A percentile compares a stretch with the other conserved stretches of the same genome.
These are phyloP conservation scores for Morelia viridis DNA, from an alignment of 2,797 vertebrate species.

Conservation along the genomic window DNA sequence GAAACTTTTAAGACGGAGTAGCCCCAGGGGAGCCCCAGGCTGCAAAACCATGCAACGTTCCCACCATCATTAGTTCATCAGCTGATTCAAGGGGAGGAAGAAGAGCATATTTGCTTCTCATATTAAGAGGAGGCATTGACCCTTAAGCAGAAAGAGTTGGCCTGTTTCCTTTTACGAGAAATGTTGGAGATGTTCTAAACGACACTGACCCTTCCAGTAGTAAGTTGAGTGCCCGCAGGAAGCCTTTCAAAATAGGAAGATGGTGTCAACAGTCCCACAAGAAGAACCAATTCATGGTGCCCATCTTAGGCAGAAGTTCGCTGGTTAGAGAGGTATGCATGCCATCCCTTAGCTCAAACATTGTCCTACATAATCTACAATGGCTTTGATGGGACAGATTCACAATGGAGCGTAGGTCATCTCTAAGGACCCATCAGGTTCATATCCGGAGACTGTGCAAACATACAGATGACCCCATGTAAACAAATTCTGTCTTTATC, in stretches of 20 bases:
- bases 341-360: background rate
- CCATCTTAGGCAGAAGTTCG: background rate
- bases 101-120: background rate
- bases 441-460: background rate
- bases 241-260: background rate
- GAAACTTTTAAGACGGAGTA: background rate
- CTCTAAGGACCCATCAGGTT: background rate
- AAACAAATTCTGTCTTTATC: background rate
- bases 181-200: background rate
- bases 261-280: background rate
- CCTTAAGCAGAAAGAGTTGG: background rate
- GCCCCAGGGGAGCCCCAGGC: background rate
- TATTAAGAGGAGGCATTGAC: background rate
- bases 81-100: background rate
- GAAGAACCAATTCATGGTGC: constrained; percentile 11
- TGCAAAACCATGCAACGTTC: background rate
- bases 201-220: background rate
- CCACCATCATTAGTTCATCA: background rate
- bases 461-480: background rate
- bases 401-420: background rate
- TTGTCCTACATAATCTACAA: background rate
- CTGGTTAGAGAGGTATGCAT: background rate
- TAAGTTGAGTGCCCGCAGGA: background rate
- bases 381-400: background rate
- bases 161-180: background rate